Conservation (phyloP, 92 coral and sea anemone genomes). For the Zoanthus gigantus region DNA sequence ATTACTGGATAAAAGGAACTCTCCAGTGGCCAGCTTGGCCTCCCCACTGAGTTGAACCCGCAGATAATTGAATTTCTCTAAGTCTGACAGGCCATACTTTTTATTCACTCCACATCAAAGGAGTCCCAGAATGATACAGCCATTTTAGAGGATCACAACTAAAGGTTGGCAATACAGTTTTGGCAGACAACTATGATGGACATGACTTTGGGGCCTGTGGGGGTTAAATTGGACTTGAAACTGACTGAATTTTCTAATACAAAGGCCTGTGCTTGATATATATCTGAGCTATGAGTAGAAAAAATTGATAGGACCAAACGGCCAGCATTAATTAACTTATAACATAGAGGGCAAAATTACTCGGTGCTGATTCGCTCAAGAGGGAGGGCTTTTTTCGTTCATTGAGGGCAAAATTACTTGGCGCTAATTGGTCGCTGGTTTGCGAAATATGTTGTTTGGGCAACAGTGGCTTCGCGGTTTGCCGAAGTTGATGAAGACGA, state of each 20-base stretch:
- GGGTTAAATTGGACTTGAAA: background rate
- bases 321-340: background rate
- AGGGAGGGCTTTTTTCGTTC: too few relatives aligned
- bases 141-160: background rate
- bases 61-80: background rate
- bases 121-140: background rate
- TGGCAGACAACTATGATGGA: background rate
- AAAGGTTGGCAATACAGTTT: background rate
- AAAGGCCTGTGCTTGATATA: background rate
- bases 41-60: background rate
- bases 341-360: too few relatives aligned
- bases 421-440: too few relatives aligned
- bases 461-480: too few relatives aligned
- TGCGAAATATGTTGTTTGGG: too few relatives aligned
- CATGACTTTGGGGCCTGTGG: background rate
- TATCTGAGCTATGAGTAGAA: background rate
- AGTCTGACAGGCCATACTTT: background rate
- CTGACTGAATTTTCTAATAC: background rate
- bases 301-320: background rate
- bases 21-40: background rate
- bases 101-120: background rate
- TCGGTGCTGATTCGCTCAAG: too few relatives aligned
- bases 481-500: too few relatives aligned
- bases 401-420: too few relatives aligned
- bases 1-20: background rate